Evolutionary conservation across 2,888 invertebrate genomes (phyloP), one percentile per base, ranked within the genome.

Genomic region (Camptogramma bilineatum): DNA sequence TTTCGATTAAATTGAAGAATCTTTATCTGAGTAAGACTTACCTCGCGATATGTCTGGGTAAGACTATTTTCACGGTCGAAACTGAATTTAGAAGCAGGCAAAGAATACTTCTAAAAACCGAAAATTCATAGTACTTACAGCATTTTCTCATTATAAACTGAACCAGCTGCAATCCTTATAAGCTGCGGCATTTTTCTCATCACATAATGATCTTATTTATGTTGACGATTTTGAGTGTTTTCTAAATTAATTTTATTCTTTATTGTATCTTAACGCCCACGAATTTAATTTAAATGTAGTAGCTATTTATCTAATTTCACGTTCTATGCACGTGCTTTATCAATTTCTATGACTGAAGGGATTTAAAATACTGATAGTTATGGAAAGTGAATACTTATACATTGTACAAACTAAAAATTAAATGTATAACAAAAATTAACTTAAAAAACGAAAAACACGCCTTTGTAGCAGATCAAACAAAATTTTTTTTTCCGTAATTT

Each of bases 201-300:
- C 56, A 65, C 59, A 57, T 71, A 68, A 68, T 69, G 62, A 69
- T 58, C 61, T 65, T 66, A 71, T 69, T 71, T 69, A 71, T 63
- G 66, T 51, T 48, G 62, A 66, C 68, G 69, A 59, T 62, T 54
- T 34, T 46, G 42, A 66, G 61, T 69, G 68, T 69, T 52, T 71
- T 69, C 65, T 65, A 63, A 71, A 69, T 71, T 71, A 71, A 69
- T 69, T 68, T 68, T 66, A 66, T 71, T 68, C 56, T 68, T 71
- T 71, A 68, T 62, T 61, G 64, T 65, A 56, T 52, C 59, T 18
- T 42, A 13, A 62, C 69, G 61, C 71, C 69, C 69, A 71, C 69
- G 21, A 19, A 0, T 58, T 66, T 68, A 68, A 69, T 71, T 69
- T 65, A 64, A 62, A 68, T 69, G 66, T 63, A 66, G 55, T 63